Evolutionary conservation across 2,113 vertebrate genomes (phyloP).

Genomic region (Chloropsis cyanopogon): DNA sequence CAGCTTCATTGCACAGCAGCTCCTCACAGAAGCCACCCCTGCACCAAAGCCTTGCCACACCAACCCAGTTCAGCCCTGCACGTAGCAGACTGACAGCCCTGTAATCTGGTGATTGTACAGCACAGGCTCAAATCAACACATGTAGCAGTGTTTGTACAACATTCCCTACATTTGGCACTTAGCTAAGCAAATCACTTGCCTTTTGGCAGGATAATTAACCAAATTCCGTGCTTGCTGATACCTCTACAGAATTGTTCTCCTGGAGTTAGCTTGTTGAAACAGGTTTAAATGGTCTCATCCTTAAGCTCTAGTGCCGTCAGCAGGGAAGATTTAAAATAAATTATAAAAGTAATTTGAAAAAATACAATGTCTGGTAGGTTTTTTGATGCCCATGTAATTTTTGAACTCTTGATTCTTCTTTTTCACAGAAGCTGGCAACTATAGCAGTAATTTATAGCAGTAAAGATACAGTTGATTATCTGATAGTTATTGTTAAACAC

Average conservation of each 20-base stretch:
- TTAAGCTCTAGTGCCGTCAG: background rate
- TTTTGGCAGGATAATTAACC: slow-evolving; percentile 24
- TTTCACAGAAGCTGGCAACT: background rate
- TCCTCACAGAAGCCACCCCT: background rate
- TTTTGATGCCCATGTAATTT: background rate
- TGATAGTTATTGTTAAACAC: background rate
- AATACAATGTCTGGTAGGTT: background rate
- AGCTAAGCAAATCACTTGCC: background rate
- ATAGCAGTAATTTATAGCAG: background rate
- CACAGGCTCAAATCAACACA: background rate
- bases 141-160: background rate
- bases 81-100: background rate
- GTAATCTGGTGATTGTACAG: background rate
- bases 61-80: background rate
- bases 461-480: background rate
- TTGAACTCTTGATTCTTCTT: background rate
- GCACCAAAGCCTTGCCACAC: background rate
- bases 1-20: background rate
- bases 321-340: background rate
- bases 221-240: background rate
- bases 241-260: background rate
- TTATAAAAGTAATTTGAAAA: background rate
- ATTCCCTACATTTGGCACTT: background rate
- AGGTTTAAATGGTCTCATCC: background rate
- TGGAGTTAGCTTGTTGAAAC: slow-evolving; percentile 30